These are phyloP conservation scores for Ptyas mucosa DNA, from an alignment of 2,113 vertebrate genomes.

Conservation along the genomic window DNA sequence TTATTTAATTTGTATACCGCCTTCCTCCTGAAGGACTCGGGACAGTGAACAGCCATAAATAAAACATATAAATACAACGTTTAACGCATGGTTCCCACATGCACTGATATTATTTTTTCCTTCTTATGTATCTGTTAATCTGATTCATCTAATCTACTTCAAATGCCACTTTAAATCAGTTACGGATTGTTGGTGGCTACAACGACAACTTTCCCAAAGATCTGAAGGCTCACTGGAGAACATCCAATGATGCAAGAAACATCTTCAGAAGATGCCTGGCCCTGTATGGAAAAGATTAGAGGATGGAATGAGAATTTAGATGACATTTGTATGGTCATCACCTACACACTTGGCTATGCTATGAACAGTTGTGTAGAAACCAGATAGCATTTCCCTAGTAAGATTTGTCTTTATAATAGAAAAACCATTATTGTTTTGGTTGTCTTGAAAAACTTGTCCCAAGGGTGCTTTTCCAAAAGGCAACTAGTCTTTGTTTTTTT, in stretches of 20 bases:
- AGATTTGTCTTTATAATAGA: too few species aligned
- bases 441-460: too few species aligned
- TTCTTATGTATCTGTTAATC: neutral
- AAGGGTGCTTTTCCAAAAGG: too few species aligned
- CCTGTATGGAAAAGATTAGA: neutral
- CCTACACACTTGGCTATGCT: neutral
- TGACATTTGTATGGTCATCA: neutral
- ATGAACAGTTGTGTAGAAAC: too few species aligned
- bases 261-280: neutral
- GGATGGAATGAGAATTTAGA: neutral
- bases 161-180: neutral
- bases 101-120: neutral
- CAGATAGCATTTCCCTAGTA: neutral
- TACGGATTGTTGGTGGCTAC: neutral
- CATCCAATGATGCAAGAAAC: neutral
- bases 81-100: neutral
- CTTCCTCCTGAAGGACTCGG: too few species aligned
- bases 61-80: too few species aligned
- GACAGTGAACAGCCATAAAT: too few species aligned
- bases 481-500: too few species aligned
- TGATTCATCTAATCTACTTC: neutral
- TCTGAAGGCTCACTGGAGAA: neutral
- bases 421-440: neutral
- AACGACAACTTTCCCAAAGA: neutral
- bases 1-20: too few species aligned